Conservation (phyloP, 2,113 vertebrate species). For the Alaudala cheleensis region DNA sequence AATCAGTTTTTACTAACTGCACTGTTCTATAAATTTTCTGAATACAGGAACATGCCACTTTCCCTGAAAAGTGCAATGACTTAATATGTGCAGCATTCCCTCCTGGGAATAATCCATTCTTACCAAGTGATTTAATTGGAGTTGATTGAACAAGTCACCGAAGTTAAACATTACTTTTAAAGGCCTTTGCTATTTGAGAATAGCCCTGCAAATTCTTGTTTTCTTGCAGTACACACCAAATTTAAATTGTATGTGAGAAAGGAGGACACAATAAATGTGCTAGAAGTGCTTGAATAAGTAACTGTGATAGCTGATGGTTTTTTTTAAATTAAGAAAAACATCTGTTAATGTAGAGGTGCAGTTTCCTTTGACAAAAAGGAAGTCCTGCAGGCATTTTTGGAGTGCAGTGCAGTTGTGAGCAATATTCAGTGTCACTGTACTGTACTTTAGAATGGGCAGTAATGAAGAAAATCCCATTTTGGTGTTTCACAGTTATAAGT, state of each 20-base stretch:
- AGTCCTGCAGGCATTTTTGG: background rate
- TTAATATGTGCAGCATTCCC: background rate
- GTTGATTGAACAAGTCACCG: background rate
- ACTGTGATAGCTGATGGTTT: background rate
- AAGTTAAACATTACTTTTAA: background rate
- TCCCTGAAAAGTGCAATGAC: background rate
- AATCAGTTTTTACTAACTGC: background rate
- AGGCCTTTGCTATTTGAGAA: background rate
- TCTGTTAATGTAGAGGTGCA: background rate
- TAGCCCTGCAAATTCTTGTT: background rate
- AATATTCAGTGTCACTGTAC: background rate
- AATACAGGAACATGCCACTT: background rate
- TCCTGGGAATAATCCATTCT: background rate
- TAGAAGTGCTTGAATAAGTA: background rate
- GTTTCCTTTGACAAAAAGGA: background rate
- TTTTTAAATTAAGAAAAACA: background rate
- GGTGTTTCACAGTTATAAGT: background rate
- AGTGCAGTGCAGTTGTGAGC: background rate
- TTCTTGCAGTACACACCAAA: background rate
- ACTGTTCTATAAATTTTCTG: background rate
- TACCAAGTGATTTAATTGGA: background rate
- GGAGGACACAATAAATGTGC: background rate
- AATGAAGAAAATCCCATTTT: background rate
- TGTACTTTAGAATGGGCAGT: background rate
- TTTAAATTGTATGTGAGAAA: background rate